phyloP scores from a whole-genome alignment of 2,888 invertebrate species.

The Geotrupes spiniger region DNA sequence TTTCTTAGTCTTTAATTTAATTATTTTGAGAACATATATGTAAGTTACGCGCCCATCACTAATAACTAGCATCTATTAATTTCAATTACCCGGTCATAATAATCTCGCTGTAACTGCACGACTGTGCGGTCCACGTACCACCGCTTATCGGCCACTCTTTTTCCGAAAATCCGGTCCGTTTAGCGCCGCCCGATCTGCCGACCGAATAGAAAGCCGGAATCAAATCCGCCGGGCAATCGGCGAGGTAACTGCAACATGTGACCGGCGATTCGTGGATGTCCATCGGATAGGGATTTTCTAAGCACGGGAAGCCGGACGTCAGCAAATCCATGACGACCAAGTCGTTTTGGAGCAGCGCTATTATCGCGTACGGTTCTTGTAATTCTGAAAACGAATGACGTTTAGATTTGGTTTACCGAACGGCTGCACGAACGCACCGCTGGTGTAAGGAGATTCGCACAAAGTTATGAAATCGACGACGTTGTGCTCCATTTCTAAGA shows the following conservation, averaged over 20 bases:
- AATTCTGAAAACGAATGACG: slow-evolving; percentile 66
- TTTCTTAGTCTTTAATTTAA: too few relatives aligned
- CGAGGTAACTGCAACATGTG: slow-evolving; percentile 94
- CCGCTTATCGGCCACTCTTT: slow-evolving; percentile 96
- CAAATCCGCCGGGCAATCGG: slow-evolving; percentile 96
- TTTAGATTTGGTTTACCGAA: background rate
- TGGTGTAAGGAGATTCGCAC: slow-evolving; percentile 91
- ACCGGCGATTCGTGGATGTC: slow-evolving; percentile 99
- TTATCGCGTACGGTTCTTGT: slow-evolving; percentile 97
- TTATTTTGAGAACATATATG: too few relatives aligned
- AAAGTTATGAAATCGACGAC: slow-evolving; percentile 96
- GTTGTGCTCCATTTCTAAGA: slow-evolving; percentile 98
- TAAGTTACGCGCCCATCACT: too few relatives aligned
- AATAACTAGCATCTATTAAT: too few relatives aligned
- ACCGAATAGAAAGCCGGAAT: slow-evolving; percentile 98
- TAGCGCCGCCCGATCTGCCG: slow-evolving; percentile 70
- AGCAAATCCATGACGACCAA: slow-evolving; percentile 96
- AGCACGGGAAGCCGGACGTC: slow-evolving; percentile 94
- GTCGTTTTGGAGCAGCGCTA: slow-evolving; percentile 96
- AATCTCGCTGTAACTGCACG: slow-evolving; percentile 96
- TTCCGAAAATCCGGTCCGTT: slow-evolving; percentile 81
- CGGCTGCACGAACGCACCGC: slow-evolving; percentile 60
- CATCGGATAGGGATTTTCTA: slow-evolving; percentile 99
- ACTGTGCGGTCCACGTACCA: slow-evolving; percentile 93
- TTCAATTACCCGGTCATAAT: slow-evolving; percentile 90